These are phyloP conservation scores for Diplodus sargus DNA, from an alignment of 2,797 vertebrate species.

Conservation along the genomic window DNA sequence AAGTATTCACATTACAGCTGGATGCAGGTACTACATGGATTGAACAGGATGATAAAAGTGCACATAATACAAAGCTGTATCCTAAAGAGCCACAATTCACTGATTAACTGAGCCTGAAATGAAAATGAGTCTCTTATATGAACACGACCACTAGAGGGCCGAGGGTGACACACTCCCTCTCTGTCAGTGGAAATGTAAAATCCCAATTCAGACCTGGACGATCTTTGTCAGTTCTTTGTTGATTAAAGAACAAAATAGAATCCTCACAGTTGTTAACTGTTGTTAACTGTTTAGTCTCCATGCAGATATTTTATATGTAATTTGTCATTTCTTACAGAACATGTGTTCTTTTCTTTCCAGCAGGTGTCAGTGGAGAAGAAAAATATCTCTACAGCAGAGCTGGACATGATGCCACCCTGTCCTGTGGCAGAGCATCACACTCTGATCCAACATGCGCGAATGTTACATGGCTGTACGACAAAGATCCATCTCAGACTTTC, in stretches of 20 bases:
- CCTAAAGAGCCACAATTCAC: too few relatives aligned
- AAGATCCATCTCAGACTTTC: rapidly evolving
- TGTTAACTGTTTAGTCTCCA: too few relatives aligned
- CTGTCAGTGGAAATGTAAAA: background rate
- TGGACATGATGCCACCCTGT: background rate
- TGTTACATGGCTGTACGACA: rapidly evolving
- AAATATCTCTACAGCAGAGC: rapidly evolving
- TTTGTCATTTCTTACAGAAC: background rate
- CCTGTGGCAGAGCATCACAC: rapidly evolving
- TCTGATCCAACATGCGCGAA: background rate
- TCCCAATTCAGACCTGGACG: background rate
- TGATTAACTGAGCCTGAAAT: background rate
- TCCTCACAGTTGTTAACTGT: background rate
- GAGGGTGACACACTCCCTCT: background rate
- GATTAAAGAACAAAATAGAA: background rate
- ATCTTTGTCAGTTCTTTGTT: background rate
- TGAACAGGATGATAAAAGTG: background rate
- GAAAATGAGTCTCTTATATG: background rate
- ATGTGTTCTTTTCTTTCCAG: conserved; percentile 3
- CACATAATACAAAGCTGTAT: too few relatives aligned
- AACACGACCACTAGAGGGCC: background rate
- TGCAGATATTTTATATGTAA: background rate
- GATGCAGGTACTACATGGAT: too few relatives aligned
- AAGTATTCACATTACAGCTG: too few relatives aligned
- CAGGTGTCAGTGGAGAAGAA: background rate